Evolutionary conservation across 2,888 invertebrate genomes (phyloP).

Genomic region (Eristalis pertinax): DNA sequence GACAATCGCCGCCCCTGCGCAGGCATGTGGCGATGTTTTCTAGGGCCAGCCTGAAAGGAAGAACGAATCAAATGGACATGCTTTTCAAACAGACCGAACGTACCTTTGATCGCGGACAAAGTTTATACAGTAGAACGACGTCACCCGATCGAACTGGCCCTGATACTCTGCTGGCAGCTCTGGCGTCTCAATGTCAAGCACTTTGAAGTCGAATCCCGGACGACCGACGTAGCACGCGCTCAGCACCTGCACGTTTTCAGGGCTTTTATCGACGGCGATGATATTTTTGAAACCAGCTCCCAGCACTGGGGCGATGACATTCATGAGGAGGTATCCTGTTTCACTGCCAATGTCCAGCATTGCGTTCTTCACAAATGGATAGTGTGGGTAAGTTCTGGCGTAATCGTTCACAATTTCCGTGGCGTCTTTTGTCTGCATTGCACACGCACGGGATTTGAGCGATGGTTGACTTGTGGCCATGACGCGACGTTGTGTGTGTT

Average conservation of each 20-base stretch:
- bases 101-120: constrained; percentile 89
- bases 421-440: constrained; percentile 86
- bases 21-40: constrained; percentile 86
- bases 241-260: constrained; percentile 87
- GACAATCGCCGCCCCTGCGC: constrained; percentile 85
- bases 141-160: constrained; percentile 85
- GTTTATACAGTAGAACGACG: constrained; percentile 90
- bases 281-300: constrained; percentile 83
- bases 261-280: constrained; percentile 87
- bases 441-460: constrained; percentile 87
- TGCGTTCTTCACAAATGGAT: constrained; percentile 81
- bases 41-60: constrained; percentile 84
- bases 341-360: constrained; percentile 89
- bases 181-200: constrained; percentile 83
- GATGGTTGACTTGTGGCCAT: constrained; percentile 84
- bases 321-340: constrained; percentile 86
- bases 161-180: constrained; percentile 82
- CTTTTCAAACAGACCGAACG: background rate
- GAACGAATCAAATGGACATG: background rate
- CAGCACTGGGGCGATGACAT: constrained; percentile 85
- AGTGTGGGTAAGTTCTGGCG: constrained; percentile 84
- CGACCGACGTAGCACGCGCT: constrained; percentile 82
- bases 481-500: too few species aligned
- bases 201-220: constrained; percentile 80
- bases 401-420: constrained; percentile 86